phyloP scores from a whole-genome alignment of 2,797 vertebrate genomes.

The Anguilla megastoma region DNA sequence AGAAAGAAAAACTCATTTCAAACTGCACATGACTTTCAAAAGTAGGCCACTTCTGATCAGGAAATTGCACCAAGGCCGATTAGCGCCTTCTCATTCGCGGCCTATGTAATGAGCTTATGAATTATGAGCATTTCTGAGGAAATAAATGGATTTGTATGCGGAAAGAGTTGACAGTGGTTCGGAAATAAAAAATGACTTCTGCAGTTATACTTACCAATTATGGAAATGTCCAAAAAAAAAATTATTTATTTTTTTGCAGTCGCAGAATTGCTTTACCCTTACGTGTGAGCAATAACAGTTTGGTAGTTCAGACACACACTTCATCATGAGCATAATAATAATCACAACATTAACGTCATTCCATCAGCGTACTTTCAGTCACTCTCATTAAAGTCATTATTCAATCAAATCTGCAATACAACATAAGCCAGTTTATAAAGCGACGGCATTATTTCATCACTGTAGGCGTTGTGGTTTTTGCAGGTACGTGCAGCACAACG shows the following conservation, averaged over 20 bases:
- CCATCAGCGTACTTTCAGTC: slow-evolving; percentile 38
- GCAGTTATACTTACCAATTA: slow-evolving; percentile 57
- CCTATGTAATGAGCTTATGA: slow-evolving; percentile 71
- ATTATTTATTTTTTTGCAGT: slow-evolving; percentile 51
- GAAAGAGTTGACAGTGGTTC: slow-evolving; percentile 61
- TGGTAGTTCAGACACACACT: slow-evolving; percentile 52
- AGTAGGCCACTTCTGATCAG: slow-evolving; percentile 62
- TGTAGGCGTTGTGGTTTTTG: neutral
- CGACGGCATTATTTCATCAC: neutral
- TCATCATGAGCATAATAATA: slow-evolving; percentile 63
- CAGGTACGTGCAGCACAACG: neutral
- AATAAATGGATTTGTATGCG: slow-evolving; percentile 67
- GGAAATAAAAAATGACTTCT: slow-evolving; percentile 59
- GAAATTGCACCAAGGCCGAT: slow-evolving; percentile 64
- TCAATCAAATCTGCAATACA: slow-evolving; percentile 36
- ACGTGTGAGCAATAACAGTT: slow-evolving; percentile 55
- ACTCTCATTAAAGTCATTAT: slow-evolving; percentile 44
- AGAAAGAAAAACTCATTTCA: slow-evolving; percentile 47
- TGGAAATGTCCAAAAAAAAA: slow-evolving; percentile 59
- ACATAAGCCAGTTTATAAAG: slow-evolving; percentile 35
- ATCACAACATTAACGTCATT: slow-evolving; percentile 61
- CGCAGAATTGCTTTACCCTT: slow-evolving; percentile 51
- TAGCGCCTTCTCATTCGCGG: slow-evolving; percentile 62
- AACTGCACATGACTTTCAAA: slow-evolving; percentile 64
- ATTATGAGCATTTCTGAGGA: slow-evolving; percentile 69